These are phyloP conservation scores for Pseudococcus viburni DNA, from an alignment of 2,888 invertebrate genomes.

Conservation along the genomic window DNA sequence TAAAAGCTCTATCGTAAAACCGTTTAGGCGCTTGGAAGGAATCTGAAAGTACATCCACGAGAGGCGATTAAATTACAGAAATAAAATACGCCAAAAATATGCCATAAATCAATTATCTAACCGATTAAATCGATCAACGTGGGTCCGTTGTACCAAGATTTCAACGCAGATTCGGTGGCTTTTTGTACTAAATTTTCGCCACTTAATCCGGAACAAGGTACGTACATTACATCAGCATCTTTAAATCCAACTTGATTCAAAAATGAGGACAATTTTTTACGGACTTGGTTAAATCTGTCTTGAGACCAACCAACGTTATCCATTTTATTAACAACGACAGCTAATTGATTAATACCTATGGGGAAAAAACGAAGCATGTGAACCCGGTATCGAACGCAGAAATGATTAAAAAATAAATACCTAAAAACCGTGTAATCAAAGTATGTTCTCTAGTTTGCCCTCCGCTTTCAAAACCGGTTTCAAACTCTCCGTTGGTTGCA, in stretches of 20 bases:
- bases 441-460: constrained; percentile 99
- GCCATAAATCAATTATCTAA: constrained; percentile 70
- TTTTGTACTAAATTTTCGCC: constrained; percentile 90
- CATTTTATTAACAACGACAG: constrained; percentile 96
- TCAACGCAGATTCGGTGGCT: constrained; percentile 72
- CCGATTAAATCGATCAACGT: constrained; percentile 88
- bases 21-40: constrained; percentile 89
- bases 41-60: constrained; percentile 74
- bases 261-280: constrained; percentile 83
- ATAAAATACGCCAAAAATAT: neutral
- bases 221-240: constrained; percentile 87
- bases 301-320: constrained; percentile 96
- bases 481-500: constrained; percentile 97
- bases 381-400: neutral
- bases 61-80: too few relatives aligned
- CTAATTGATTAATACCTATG: constrained; percentile 91
- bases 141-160: constrained; percentile 84
- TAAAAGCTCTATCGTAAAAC: constrained; percentile 88
- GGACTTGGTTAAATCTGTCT: constrained; percentile 91
- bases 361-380: constrained; percentile 54
- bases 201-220: constrained; percentile 96
- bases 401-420: constrained; percentile 70
- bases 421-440: constrained; percentile 85
- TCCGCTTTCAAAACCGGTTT: constrained; percentile 97
- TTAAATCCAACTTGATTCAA: constrained; percentile 93